Percentiles rank a stretch among this genome's conserved stretches.
Conservation (phyloP, 2,888 invertebrate species). For the Polydrusus pterygomalis region DNA sequence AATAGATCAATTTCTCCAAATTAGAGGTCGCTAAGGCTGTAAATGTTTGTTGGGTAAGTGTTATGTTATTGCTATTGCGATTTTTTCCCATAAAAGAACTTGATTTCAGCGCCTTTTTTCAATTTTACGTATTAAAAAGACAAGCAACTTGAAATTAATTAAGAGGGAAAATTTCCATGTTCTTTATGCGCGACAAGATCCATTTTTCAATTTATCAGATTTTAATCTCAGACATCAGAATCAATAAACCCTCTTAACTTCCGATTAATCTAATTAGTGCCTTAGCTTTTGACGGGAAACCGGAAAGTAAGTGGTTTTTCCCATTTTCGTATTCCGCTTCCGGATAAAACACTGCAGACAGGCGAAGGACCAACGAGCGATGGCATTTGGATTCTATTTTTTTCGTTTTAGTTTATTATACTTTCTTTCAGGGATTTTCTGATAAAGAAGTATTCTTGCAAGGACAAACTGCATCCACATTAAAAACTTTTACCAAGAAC, state of each 20-base stretch:
- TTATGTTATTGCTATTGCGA: too few species aligned
- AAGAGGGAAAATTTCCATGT: neutral
- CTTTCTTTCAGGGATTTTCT: neutral
- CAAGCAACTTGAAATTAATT: too few species aligned
- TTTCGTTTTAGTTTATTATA: neutral
- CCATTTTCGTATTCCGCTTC: constrained; percentile 35
- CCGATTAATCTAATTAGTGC: constrained; percentile 50
- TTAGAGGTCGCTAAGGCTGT: too few species aligned
- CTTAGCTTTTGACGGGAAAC: constrained; percentile 45
- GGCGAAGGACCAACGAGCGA: constrained; percentile 13
- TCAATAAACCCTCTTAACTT: constrained; percentile 38
- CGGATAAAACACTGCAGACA: constrained; percentile 21
- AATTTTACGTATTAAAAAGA: too few species aligned
- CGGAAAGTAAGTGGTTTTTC: constrained; percentile 47
- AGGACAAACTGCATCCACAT: too few species aligned
- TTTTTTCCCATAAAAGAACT: too few species aligned
- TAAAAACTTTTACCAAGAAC: too few species aligned
- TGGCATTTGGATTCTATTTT: neutral
- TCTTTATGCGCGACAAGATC: neutral
- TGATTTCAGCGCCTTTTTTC: too few species aligned
- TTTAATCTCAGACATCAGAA: constrained; percentile 15
- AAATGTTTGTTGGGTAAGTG: too few species aligned
- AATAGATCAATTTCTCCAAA: too few species aligned
- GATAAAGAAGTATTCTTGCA: neutral
- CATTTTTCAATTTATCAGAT: constrained; percentile 7